phyloP scores from a whole-genome alignment of 2,888 invertebrate genomes.

The Nineta flava region DNA sequence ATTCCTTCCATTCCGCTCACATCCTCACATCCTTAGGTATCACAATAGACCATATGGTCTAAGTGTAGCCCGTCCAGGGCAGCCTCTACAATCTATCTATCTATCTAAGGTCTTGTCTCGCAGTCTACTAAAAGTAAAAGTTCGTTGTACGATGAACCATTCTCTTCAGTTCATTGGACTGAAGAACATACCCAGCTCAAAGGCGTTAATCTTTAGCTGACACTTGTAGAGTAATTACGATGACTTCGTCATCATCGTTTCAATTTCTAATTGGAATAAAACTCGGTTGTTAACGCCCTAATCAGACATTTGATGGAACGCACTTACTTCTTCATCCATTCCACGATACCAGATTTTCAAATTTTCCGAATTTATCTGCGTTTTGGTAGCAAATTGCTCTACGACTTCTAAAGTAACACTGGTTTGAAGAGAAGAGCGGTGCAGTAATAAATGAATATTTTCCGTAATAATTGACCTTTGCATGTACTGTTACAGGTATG shows the following conservation, averaged over 20 bases:
- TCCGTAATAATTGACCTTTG: too few relatives aligned
- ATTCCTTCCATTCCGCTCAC: too few relatives aligned
- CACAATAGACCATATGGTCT: too few relatives aligned
- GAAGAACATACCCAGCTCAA: constrained; percentile 20
- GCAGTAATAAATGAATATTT: too few relatives aligned
- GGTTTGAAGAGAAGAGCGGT: constrained; percentile 11
- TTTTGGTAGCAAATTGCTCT: too few relatives aligned
- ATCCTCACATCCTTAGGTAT: too few relatives aligned
- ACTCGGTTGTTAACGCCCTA: constrained; percentile 18
- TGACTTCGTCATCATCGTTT: constrained; percentile 17
- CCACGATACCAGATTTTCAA: constrained; percentile 14
- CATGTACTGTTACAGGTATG: too few relatives aligned
- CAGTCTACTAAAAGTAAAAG: too few relatives aligned
- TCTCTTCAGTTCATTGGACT: too few relatives aligned
- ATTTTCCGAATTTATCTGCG: constrained; percentile 15
- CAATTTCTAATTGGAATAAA: constrained; percentile 18
- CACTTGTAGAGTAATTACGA: constrained; percentile 13
- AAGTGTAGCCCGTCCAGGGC: too few relatives aligned
- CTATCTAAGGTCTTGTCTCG: constrained; percentile 1
- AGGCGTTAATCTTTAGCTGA: constrained; percentile 13
- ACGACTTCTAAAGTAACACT: constrained; percentile 17
- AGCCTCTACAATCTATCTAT: too few relatives aligned
- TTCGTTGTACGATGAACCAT: too few relatives aligned
- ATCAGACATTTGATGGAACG: constrained; percentile 17
- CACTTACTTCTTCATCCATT: constrained; percentile 16